Conservation (phyloP, 2,888 invertebrate species). For the Gandaritis pyraliata region DNA sequence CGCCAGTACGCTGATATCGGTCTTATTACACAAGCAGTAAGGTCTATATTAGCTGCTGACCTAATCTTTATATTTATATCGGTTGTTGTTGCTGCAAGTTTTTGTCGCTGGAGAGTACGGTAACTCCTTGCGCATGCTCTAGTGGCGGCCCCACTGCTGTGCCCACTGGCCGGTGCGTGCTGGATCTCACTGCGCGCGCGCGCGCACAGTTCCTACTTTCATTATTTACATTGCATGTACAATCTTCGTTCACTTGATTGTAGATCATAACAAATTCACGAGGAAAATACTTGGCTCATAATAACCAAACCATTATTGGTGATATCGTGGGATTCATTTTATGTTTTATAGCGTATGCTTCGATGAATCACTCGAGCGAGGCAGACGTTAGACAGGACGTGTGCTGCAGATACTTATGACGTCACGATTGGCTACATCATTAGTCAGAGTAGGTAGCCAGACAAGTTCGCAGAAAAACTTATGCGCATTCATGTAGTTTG, state of each 20-base stretch:
- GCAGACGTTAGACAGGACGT: not conserved
- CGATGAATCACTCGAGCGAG: not conserved
- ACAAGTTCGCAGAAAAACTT: no score
- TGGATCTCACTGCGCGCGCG: not conserved
- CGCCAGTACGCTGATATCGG: constrained; percentile 2
- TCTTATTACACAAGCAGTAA: constrained; percentile 11
- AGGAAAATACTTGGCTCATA: constrained; percentile 3
- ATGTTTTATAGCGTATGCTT: not conserved
- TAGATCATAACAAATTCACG: constrained; percentile 7
- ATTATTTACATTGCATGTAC: constrained; percentile 21
- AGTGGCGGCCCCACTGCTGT: not conserved
- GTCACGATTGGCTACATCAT: not conserved
- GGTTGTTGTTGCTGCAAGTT: constrained; percentile 19
- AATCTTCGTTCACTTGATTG: constrained; percentile 16
- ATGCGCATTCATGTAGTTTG: no score
- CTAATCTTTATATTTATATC: constrained; percentile 4
- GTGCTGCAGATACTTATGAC: not conserved
- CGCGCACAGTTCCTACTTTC: constrained; percentile 22
- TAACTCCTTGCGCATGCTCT: constrained; percentile 9
- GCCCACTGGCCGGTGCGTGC: not conserved
- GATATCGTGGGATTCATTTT: not conserved
- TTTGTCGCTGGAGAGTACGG: constrained; percentile 22
- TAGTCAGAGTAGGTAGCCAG: not conserved
- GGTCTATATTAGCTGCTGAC: constrained; percentile 4
- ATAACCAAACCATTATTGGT: not conserved